Percentiles rank a stretch among this genome's conserved stretches.
Evolutionary conservation across 2,113 vertebrate genomes (phyloP).

Genomic region (Lamprotornis superbus): DNA sequence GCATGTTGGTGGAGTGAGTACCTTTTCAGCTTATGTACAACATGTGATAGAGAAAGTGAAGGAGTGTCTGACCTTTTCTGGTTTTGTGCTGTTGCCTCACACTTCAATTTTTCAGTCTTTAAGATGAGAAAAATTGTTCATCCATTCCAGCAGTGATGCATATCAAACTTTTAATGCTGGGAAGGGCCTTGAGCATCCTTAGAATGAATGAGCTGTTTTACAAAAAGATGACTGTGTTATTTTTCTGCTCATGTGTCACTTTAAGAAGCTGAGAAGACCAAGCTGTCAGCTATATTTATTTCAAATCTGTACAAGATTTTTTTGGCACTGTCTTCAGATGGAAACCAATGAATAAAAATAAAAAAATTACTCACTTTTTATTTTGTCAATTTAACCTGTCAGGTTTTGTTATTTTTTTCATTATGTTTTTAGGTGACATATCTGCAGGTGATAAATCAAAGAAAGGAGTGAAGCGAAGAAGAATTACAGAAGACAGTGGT

Average conservation of each 20-base stretch:
- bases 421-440: constrained; percentile 73
- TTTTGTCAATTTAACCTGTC: background rate
- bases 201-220: background rate
- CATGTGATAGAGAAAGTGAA: background rate
- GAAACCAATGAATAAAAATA: background rate
- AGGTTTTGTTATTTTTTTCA: background rate
- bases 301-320: background rate
- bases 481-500: constrained; percentile 84
- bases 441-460: constrained; percentile 86
- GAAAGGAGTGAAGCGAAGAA: constrained; percentile 91
- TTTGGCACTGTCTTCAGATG: background rate
- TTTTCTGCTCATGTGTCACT: background rate
- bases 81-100: background rate
- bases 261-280: background rate
- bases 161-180: background rate
- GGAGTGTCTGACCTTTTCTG: background rate
- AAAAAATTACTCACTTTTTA: background rate
- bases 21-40: background rate
- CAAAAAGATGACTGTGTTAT: background rate
- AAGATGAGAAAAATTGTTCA: background rate
- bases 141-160: background rate
- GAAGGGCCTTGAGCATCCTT: background rate
- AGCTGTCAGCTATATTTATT: background rate
- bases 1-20: background rate
- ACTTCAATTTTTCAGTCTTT: background rate